These are phyloP conservation scores for Halisarca cf. caerulea DNA, from an alignment of 37 sponge, comb jelly and placozoan species.

Conservation along the genomic window DNA sequence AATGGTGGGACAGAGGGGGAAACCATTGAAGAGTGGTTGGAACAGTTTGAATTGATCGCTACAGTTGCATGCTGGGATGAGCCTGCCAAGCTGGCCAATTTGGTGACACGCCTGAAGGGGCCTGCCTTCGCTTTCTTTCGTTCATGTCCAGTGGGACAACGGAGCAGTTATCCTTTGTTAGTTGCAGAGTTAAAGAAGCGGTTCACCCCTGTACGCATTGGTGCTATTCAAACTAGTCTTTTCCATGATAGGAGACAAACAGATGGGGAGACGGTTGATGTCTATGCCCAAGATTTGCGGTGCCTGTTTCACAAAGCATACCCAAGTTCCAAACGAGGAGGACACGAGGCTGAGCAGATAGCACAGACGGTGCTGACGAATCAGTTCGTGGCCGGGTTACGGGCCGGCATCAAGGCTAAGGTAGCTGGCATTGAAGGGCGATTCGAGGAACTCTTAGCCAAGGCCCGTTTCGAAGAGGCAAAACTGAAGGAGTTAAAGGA, in stretches of 20 bases:
- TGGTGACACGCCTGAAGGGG: slow-evolving; percentile 40
- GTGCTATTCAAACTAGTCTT: slow-evolving; percentile 38
- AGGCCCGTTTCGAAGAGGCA: slow-evolving; percentile 48
- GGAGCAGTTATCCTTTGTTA: slow-evolving; percentile 26
- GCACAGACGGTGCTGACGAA: slow-evolving; percentile 30
- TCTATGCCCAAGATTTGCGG: slow-evolving; percentile 54
- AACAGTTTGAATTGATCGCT: slow-evolving; percentile 56
- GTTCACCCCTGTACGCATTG: slow-evolving; percentile 45
- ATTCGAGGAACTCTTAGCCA: slow-evolving; percentile 27
- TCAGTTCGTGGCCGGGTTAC: slow-evolving; percentile 43
- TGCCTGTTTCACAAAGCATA: slow-evolving; percentile 50
- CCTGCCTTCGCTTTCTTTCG: slow-evolving; percentile 50
- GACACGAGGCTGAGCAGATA: slow-evolving; percentile 28
- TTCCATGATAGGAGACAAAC: slow-evolving; percentile 52
- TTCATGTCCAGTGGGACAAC: slow-evolving; percentile 36
- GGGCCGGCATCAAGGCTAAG: slow-evolving; percentile 17
- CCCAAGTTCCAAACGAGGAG: neutral
- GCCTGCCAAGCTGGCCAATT: slow-evolving; percentile 39
- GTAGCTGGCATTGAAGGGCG: slow-evolving; percentile 28
- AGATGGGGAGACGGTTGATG: slow-evolving; percentile 45
- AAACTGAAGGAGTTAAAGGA: slow-evolving; percentile 24
- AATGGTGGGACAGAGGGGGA: slow-evolving; percentile 37
- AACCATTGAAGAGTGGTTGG: slow-evolving; percentile 56
- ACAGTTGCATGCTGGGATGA: slow-evolving; percentile 24
- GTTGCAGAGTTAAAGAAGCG: slow-evolving; percentile 36